These are phyloP conservation scores for Sthenelais limicola DNA, from an alignment of 2,888 invertebrate species.

Conservation along the genomic window DNA sequence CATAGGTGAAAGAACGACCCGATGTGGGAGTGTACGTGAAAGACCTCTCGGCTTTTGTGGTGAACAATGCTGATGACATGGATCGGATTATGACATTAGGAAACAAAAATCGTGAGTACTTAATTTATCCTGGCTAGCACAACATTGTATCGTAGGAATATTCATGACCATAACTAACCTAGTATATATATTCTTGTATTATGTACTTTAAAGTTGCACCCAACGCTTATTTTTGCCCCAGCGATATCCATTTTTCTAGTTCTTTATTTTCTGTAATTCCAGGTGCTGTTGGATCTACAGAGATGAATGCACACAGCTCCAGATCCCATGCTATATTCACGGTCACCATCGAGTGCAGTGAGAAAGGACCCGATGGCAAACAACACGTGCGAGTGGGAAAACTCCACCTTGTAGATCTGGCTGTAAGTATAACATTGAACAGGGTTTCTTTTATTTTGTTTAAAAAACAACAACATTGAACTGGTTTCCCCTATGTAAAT, in stretches of 20 bases:
- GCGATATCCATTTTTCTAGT: too few relatives aligned
- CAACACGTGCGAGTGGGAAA: constrained; percentile 96
- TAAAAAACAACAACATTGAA: too few relatives aligned
- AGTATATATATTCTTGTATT: too few relatives aligned
- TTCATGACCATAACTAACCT: too few relatives aligned
- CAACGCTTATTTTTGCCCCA: too few relatives aligned
- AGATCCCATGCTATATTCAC: constrained; percentile 99
- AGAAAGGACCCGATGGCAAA: constrained; percentile 84
- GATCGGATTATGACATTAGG: constrained; percentile 96
- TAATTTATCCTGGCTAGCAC: background rate
- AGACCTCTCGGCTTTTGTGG: constrained; percentile 97
- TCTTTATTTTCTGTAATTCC: too few relatives aligned
- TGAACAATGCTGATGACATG: constrained; percentile 95
- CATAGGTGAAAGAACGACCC: constrained; percentile 88
- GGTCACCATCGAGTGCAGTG: constrained; percentile 96
- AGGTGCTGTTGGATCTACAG: constrained; percentile 89
- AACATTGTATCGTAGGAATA: too few relatives aligned
- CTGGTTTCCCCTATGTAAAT: too few relatives aligned
- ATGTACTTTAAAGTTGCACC: too few relatives aligned
- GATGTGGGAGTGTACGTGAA: constrained; percentile 99
- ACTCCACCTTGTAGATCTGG: constrained; percentile 96
- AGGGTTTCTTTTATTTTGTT: too few relatives aligned
- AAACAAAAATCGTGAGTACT: constrained; percentile 88
- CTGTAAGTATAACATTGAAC: constrained; percentile 82
- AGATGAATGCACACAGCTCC: constrained; percentile 97